phyloP scores from a whole-genome alignment of 2,888 invertebrate genomes.

The Phaonia tiefii region DNA sequence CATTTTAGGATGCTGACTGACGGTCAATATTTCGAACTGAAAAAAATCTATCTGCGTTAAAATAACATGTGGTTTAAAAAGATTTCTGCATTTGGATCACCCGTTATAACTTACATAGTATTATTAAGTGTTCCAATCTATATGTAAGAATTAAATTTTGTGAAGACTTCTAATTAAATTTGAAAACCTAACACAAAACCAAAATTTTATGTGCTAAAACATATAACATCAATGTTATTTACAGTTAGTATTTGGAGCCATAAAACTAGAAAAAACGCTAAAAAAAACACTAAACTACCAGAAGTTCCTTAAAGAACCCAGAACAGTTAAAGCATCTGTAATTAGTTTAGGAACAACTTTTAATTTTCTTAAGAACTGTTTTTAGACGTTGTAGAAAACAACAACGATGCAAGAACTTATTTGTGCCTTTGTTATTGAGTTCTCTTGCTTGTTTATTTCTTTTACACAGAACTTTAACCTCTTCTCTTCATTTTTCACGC shows the following conservation, averaged over 20 bases:
- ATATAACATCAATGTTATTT: conserved; percentile 27
- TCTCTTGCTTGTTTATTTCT: conserved; percentile 21
- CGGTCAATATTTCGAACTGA: no score
- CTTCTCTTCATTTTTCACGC: conserved; percentile 26
- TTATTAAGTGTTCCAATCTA: no score
- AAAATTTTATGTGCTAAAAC: no score
- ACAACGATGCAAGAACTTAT: conserved; percentile 32
- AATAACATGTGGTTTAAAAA: no score
- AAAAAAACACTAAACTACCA: no score
- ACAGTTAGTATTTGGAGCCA: not conserved
- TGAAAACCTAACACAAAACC: no score
- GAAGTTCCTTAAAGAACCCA: not conserved
- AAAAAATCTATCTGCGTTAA: no score
- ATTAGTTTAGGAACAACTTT: conserved; percentile 69
- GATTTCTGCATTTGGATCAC: no score
- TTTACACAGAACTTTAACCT: not conserved
- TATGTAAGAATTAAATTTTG: no score
- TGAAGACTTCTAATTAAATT: no score
- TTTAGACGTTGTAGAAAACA: conserved; percentile 26
- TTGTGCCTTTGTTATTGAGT: conserved; percentile 52
- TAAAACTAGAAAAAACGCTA: not conserved
- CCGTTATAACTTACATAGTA: no score
- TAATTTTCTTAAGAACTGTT: conserved; percentile 68
- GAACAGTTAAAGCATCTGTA: conserved; percentile 55
- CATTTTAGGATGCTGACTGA: no score